Conservation (phyloP, 2,888 invertebrate species). For the Ennomos fuscantarius region DNA sequence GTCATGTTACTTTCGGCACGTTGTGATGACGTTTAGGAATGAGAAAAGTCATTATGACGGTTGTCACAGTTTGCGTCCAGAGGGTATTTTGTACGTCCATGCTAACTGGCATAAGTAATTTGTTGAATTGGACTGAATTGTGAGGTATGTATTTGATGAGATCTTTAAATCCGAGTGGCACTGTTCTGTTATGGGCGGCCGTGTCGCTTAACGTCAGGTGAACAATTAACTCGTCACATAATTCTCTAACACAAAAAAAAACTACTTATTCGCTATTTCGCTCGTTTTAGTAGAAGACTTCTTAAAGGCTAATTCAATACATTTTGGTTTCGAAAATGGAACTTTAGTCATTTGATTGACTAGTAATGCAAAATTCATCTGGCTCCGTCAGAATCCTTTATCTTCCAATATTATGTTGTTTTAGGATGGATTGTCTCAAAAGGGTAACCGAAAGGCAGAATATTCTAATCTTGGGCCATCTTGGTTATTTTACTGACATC, state of each 20-base stretch:
- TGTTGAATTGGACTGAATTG: no score
- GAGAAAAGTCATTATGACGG: constrained; percentile 19
- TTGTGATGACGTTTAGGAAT: constrained; percentile 25
- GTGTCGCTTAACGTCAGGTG: no score
- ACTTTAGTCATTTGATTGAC: constrained; percentile 37
- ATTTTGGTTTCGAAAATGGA: constrained; percentile 5
- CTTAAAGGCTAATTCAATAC: no score
- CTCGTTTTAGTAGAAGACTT: no score
- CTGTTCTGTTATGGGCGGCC: no score
- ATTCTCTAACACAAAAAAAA: no score
- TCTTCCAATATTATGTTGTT: constrained; percentile 60
- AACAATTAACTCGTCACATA: no score
- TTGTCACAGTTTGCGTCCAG: constrained; percentile 3
- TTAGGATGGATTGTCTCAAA: constrained; percentile 61
- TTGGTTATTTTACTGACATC: constrained; percentile 35
- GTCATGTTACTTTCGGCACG: constrained; percentile 19
- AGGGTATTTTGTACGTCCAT: constrained; percentile 1
- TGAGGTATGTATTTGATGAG: no score
- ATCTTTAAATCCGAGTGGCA: no score
- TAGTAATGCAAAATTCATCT: constrained; percentile 49
- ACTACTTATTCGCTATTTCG: no score
- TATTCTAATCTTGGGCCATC: constrained; percentile 41
- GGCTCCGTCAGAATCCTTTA: constrained; percentile 48
- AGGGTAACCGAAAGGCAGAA: constrained; percentile 51
- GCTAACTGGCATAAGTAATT: no score